Evolutionary conservation across 92 coral and sea anemone genomes (phyloP), one percentile per base, ranked within the genome.

Genomic region (Parazoanthus atlanticus): DNA sequence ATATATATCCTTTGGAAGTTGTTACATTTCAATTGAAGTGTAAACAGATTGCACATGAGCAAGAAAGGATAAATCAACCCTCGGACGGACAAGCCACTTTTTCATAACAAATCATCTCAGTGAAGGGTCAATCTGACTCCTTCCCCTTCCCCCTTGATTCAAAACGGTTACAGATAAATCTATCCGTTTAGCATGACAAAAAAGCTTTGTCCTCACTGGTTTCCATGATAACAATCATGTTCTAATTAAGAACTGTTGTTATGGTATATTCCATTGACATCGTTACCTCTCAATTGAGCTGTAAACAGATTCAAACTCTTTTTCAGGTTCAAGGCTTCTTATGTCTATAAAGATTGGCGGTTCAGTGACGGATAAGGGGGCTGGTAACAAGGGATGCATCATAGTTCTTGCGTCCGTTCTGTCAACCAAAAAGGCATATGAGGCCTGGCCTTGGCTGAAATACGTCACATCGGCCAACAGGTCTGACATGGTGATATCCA

Each of bases 381-480:
- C 83, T 41, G 95, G 93, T 32, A 93, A 61, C 28, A 91, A 88
- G 10, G 95, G 95, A 17, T 93, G 93, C 93, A 93, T 91, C 90
- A 91, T 88, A 54, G 93, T 91, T 52, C 89, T 46, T 67, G 93
- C 93, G 47, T 77, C 76, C 6, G 89, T 80, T 28, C 93, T 85
- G 64, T 91, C 95, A 31, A 88, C 90, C 79, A 93, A 70, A 80
- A 92, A 93, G 31, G 93, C 95, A 46, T 93, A 91, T 9, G 94
- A 91, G 17, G 81, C 73, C 23, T 93, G 95, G 40, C 95, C 95
- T 76, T 82, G 85, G 73, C 83, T 86, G 85, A 88, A 93, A 74
- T 91, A 93, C 25, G 93, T 91, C 30, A 93, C 90, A 25, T 78
- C 81, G 65, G 64, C 92, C 54, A 92, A 49, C 29, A 92, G 82